phyloP scores from a whole-genome alignment of 2,113 vertebrate genomes.

The Cephalophus harveyi region DNA sequence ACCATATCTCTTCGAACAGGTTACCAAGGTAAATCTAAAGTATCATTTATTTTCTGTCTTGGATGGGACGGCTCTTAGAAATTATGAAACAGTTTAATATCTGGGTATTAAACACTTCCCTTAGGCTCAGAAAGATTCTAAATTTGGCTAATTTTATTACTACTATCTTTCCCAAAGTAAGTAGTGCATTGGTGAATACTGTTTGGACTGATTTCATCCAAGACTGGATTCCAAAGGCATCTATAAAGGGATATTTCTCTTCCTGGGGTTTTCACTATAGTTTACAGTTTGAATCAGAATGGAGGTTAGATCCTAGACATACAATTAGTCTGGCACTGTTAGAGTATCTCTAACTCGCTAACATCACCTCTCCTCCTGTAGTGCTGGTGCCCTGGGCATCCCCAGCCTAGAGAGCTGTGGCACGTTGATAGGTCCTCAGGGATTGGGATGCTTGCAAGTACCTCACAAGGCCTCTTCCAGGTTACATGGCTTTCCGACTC shows the following conservation, averaged over 20 bases:
- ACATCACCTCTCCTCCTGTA: background rate
- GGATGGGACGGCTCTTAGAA: background rate
- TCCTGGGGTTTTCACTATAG: background rate
- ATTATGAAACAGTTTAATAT: background rate
- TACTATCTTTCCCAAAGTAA: background rate
- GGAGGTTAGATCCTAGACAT: background rate
- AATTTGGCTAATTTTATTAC: constrained; percentile 1
- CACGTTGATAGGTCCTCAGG: background rate
- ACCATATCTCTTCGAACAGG: constrained; percentile 93
- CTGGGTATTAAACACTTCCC: constrained; percentile 28
- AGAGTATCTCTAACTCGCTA: background rate
- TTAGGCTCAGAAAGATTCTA: constrained; percentile 11
- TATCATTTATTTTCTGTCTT: background rate
- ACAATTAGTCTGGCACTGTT: background rate
- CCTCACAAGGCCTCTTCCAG: background rate
- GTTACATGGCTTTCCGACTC: background rate
- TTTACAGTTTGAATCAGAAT: background rate
- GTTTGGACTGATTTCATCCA: background rate
- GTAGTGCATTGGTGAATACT: background rate
- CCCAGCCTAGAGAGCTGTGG: background rate
- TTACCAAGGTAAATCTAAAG: constrained; percentile 82
- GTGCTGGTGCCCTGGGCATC: background rate
- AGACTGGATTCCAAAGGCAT: background rate
- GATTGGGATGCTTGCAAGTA: background rate
- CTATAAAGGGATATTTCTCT: background rate